phyloP scores from a whole-genome alignment of 2,113 vertebrate species.

The Cynoglossus semilaevis region DNA sequence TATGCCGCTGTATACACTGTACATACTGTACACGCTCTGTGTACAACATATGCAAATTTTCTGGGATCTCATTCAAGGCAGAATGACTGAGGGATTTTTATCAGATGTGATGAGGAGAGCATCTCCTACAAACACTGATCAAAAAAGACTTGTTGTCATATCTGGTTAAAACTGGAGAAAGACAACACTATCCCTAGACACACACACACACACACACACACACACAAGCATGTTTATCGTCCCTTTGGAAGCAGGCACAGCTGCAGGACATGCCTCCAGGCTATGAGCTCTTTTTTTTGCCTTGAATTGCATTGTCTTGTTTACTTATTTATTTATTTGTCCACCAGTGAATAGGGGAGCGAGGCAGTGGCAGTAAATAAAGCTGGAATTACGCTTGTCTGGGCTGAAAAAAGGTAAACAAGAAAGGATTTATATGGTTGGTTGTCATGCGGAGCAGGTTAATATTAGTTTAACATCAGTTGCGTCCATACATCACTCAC shows the following conservation, averaged over 20 bases:
- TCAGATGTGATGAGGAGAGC: background rate
- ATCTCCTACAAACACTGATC: constrained; percentile 81
- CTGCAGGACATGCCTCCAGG: constrained; percentile 1
- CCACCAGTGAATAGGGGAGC: background rate
- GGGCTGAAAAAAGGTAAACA: background rate
- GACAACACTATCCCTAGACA: constrained; percentile 57
- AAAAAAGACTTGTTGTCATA: constrained; percentile 87
- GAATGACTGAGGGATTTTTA: background rate
- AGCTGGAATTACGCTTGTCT: background rate
- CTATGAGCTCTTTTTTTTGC: background rate
- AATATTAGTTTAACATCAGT: too few species aligned
- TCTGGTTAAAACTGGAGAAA: constrained; percentile 83
- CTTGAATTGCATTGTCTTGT: background rate
- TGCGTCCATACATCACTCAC: too few species aligned
- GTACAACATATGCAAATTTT: background rate
- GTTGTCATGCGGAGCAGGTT: too few species aligned
- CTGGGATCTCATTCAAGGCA: background rate
- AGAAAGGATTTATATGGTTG: background rate
- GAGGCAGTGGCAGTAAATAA: background rate
- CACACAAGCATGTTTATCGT: constrained; percentile 9
- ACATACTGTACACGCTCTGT: background rate
- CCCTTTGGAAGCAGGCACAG: background rate
- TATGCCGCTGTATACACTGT: background rate
- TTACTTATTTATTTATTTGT: background rate
- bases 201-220: constrained; percentile 56